Conservation (phyloP, 2,888 invertebrate genomes). For the Ophion obscuratus region DNA sequence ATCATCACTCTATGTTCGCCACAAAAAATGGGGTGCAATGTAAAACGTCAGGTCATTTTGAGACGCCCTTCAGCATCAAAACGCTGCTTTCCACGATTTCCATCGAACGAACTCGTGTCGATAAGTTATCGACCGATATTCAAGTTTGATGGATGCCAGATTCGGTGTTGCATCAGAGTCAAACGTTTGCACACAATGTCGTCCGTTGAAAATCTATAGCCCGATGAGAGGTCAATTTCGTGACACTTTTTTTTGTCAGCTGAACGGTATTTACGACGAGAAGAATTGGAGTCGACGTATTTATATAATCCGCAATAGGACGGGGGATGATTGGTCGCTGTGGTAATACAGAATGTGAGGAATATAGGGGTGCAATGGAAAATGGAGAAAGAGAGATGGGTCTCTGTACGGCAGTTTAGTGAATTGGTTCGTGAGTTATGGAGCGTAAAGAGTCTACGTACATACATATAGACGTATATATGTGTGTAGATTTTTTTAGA, state of each 20-base stretch:
- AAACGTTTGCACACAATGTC: neutral
- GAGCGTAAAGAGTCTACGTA: conserved; percentile 41
- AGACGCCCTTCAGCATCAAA: too few species aligned
- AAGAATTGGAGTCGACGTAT: conserved; percentile 10
- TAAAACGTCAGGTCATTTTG: too few species aligned
- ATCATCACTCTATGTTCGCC: too few species aligned
- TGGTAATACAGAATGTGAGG: conserved; percentile 30
- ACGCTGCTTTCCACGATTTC: too few species aligned
- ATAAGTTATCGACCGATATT: too few species aligned
- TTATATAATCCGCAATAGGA: conserved; percentile 4
- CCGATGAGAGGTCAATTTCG: conserved; percentile 8
- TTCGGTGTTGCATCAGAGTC: too few species aligned
- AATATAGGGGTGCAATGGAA: conserved; percentile 36
- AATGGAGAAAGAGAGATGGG: conserved; percentile 30
- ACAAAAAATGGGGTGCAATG: too few species aligned
- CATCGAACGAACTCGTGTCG: too few species aligned
- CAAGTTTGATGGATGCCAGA: too few species aligned
- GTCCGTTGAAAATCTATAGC: neutral
- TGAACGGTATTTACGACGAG: neutral
- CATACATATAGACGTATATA: neutral
- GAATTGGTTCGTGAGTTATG: conserved; percentile 57
- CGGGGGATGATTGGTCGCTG: conserved; percentile 31
- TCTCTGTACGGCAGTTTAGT: conserved; percentile 37
- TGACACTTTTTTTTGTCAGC: neutral
- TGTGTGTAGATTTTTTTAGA: conserved; percentile 35